Percentiles rank a stretch among this genome's conserved stretches.
These are phyloP conservation scores for Sandelia bainsii DNA, from an alignment of 2,797 vertebrate species.

Conservation along the genomic window DNA sequence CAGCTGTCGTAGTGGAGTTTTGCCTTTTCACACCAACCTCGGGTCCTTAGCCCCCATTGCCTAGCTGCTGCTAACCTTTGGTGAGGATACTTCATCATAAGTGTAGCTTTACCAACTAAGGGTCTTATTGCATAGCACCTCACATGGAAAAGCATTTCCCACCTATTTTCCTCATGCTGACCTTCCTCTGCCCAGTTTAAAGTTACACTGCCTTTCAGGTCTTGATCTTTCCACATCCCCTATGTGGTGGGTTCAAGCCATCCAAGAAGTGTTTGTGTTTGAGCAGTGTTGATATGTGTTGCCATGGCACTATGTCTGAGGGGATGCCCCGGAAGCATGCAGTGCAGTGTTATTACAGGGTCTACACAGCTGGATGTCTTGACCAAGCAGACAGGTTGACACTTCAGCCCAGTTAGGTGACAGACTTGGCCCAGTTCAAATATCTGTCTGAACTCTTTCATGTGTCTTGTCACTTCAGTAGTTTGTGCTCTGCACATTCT, in stretches of 20 bases:
- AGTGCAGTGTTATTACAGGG: slow-evolving; percentile 68
- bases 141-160: slow-evolving; percentile 75
- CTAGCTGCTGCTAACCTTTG: slow-evolving; percentile 59
- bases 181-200: slow-evolving; percentile 69
- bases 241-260: slow-evolving; percentile 64
- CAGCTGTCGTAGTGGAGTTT: slow-evolving; percentile 55
- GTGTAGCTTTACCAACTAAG: slow-evolving; percentile 64
- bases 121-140: slow-evolving; percentile 57
- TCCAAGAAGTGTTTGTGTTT: slow-evolving; percentile 75
- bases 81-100: slow-evolving; percentile 62
- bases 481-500: slow-evolving; percentile 35
- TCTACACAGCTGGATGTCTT: slow-evolving; percentile 76
- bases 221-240: slow-evolving; percentile 51
- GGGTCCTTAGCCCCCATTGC: neutral
- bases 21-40: slow-evolving; percentile 44
- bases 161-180: slow-evolving; percentile 71
- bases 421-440: slow-evolving; percentile 66
- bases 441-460: slow-evolving; percentile 64
- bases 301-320: slow-evolving; percentile 69
- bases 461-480: slow-evolving; percentile 42
- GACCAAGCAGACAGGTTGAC: slow-evolving; percentile 52
- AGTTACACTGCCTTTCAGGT: slow-evolving; percentile 71
- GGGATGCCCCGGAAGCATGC: slow-evolving; percentile 73
- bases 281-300: slow-evolving; percentile 75
- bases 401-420: slow-evolving; percentile 62